Base-by-base conservation (phyloP, 64 coral and sea anemone species). In the Porites australiensis region DNA sequence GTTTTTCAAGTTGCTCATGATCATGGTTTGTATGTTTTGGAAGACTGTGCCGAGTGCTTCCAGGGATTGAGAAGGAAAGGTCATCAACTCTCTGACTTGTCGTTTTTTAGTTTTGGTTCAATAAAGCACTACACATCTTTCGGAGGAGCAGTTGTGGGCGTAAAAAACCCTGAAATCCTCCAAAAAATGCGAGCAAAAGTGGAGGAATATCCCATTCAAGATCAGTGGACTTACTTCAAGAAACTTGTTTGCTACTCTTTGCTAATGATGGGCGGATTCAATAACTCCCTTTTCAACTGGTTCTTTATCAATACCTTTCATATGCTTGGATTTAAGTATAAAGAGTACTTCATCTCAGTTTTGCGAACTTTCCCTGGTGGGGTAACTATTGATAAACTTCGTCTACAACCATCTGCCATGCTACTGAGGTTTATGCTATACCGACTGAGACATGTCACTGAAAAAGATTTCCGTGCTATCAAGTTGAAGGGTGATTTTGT, bases 21-120 rank as follows among this genome's bases (percentile, higher is more conserved):
- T 2, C 71, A 94, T 74, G 85, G 92, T 16, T 67, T 98, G 10
- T 94, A 83, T 62, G 70, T 98, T 27, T 74, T 98, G 9, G 97
- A 98, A 79, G 97, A 98, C 53, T 98, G 97, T 96, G 97, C 97
- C 1, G 97, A 98, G 58, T 98, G 79, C 48, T 98, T 98, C 92
- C 94, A 95, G 73, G 97, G 97, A 13, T 88, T 98, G 43, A 88
- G 88, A 82, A 89, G 54, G 20, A 93, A 91, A 85, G 97, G 94
- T 8, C 82, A 98, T 87, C 60, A 75, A 83, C 75, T 78, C 12
- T 96, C 94, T 48, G 97, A 98, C 54, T 44, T 98, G 57, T 78
- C 81, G 1, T 96, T 98, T 79, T 98, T 94, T 18, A 98, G 97
- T 77, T 98, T 98, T 94, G 97, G 97, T 54, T 88, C 93, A 48